A percentile compares a stretch with the other conserved stretches of the same genome.
Evolutionary conservation across 1,140 invertebrate species (phyloP).

Genomic region (Lasioglossum albipes): DNA sequence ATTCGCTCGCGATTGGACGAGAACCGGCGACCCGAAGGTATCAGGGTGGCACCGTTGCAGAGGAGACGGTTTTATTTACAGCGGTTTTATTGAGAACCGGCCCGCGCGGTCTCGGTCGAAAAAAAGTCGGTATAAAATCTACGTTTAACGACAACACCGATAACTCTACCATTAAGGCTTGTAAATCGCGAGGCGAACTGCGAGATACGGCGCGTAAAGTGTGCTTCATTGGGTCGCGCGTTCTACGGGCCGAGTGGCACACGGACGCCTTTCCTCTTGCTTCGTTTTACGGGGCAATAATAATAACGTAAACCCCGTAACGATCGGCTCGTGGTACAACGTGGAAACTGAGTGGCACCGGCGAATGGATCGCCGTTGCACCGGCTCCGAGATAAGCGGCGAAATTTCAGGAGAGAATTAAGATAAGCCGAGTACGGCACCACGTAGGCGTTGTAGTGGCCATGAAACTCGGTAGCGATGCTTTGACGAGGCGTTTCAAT

Average conservation of each 20-base stretch:
- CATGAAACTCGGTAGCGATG: conserved; percentile 50
- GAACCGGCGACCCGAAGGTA: background rate
- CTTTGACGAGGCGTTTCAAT: conserved; percentile 36
- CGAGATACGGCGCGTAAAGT: conserved; percentile 37
- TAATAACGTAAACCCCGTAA: conserved; percentile 44
- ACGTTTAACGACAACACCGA: conserved; percentile 43
- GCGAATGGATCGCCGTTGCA: conserved; percentile 49
- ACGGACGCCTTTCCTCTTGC: background rate
- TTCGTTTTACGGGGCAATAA: conserved; percentile 49
- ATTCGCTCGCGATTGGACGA: background rate
- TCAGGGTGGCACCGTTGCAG: background rate
- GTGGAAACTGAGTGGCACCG: conserved; percentile 39
- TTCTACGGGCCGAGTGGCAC: background rate
- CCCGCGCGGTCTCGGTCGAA: background rate
- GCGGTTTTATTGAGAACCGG: conserved; percentile 32
- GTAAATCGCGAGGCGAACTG: conserved; percentile 36
- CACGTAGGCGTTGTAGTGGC: conserved; percentile 41
- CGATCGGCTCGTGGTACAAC: conserved; percentile 23
- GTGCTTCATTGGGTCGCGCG: conserved; percentile 15
- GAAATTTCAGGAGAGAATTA: conserved; percentile 56
- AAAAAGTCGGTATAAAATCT: conserved; percentile 37
- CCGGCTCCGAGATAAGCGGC: conserved; percentile 29
- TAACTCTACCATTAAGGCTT: conserved; percentile 50
- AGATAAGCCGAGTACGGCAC: conserved; percentile 52
- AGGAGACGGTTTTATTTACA: conserved; percentile 20